Evolutionary conservation across 2,797 vertebrate species (phyloP), one percentile per base, ranked within the genome.

Genomic region (Cercopithecus hamlyni): DNA sequence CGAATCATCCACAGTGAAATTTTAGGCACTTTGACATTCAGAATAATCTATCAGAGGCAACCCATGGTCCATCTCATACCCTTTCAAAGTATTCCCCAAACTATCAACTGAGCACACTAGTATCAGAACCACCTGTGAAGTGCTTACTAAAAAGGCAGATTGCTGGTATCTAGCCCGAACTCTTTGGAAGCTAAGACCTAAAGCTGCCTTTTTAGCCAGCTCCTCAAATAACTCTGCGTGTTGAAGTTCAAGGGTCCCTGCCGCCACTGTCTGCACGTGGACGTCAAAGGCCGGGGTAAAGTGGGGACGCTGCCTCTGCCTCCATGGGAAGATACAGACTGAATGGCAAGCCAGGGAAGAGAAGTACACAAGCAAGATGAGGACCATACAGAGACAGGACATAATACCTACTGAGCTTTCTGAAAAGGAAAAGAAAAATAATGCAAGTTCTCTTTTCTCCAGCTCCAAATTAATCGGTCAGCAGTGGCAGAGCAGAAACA

Each of bases 241-340:
- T 81, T 52, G 45, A 77, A 67, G 57, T 61, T 67, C 48, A 15
- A 39, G n/a, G 48, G n/a, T 26, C 43, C 36, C 83, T 5, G 15
- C 64, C 5, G 0, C 20, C 6, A 24, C 67, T 14, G 26, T 75
- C 79, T 17, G 1, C 14, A 11, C 22, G 0, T 10, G 0, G 10
- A 20, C 17, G 20, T 14, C 64, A 61, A 87, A 90, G 33, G n/a
- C 45, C 27, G 33, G 81, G 43, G 33, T 30, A 50, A 27, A 58
- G 22, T 14, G n/a, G 5, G 6, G 20, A 57, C 1, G 1, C 27
- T 41, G 8, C 50, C 61, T 39, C 6, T 2, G 8, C 36, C 39
- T 84, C 8, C 0, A 50, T 0, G 48, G 58, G 70, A 76, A 87
- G 86, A 76, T 52, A 30, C 17, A 64, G 19, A 85, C 36, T 36